Conservation (phyloP, 2,797 vertebrate genomes). For the Spizella passerina region DNA sequence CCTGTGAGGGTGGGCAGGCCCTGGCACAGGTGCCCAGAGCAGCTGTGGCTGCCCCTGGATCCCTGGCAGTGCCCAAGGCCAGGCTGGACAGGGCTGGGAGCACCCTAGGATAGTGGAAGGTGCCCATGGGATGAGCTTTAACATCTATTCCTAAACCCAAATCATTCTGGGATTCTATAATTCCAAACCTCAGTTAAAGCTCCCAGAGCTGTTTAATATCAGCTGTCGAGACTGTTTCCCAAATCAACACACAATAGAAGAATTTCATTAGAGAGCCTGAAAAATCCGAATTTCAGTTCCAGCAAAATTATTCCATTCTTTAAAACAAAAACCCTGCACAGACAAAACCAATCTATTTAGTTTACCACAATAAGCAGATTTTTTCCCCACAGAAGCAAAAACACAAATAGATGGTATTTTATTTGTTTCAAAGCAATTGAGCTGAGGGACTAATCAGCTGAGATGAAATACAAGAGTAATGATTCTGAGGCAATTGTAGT, state of each 20-base stretch:
- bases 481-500: constrained; percentile 20
- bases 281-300: not conserved
- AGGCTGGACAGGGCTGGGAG: rapidly evolving
- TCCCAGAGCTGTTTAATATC: not conserved
- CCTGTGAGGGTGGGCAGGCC: rapidly evolving
- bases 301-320: constrained; percentile 19
- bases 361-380: constrained; percentile 30
- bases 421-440: constrained; percentile 35
- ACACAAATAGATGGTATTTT: constrained; percentile 27
- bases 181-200: not conserved
- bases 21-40: not conserved
- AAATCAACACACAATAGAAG: not conserved
- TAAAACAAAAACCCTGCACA: constrained; percentile 1
- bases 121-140: not conserved
- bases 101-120: rapidly evolving
- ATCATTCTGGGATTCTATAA: not conserved
- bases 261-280: not conserved
- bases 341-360: constrained; percentile 10
- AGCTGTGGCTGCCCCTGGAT: not conserved
- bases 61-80: not conserved
- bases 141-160: not conserved
- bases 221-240: not conserved
- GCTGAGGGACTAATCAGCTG: constrained; percentile 39
- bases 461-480: constrained; percentile 35
- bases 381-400: constrained; percentile 16